A percentile compares a stretch with the other conserved stretches of the same genome.
Evolutionary conservation across 2,797 vertebrate species (phyloP).

Genomic region (Muscicapa comitata): DNA sequence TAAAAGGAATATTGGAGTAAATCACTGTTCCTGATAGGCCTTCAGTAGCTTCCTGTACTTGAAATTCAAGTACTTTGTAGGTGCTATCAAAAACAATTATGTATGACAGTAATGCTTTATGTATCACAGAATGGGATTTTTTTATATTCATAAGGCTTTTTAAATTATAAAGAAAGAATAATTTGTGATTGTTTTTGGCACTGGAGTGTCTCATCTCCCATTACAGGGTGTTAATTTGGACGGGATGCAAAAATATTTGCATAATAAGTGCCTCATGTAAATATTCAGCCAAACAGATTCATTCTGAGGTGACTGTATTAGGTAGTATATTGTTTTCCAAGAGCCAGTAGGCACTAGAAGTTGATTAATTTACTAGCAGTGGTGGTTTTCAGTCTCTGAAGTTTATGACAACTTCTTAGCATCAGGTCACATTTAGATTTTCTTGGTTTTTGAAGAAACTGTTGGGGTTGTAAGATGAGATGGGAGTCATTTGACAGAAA

Average conservation of each 20-base stretch:
- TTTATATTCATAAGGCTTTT: neutral
- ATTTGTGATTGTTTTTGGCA: slow-evolving; percentile 6
- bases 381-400: neutral
- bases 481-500: neutral
- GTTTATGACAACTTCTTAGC: neutral
- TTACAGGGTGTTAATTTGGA: slow-evolving; percentile 8
- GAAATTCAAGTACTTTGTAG: slow-evolving; percentile 14
- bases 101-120: slow-evolving; percentile 7
- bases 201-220: neutral
- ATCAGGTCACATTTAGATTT: neutral
- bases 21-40: neutral
- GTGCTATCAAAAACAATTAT: slow-evolving; percentile 25
- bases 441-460: neutral
- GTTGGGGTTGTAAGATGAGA: neutral
- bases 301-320: neutral
- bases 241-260: neutral
- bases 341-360: neutral
- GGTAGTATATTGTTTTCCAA: neutral
- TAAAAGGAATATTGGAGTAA: neutral
- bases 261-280: neutral
- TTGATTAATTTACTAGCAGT: neutral
- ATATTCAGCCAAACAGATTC: neutral
- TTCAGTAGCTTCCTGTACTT: neutral
- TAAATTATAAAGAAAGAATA: neutral
- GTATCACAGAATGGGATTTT: neutral